phyloP scores from a whole-genome alignment of 2,888 invertebrate species.

The Halictus quadricinctus region DNA sequence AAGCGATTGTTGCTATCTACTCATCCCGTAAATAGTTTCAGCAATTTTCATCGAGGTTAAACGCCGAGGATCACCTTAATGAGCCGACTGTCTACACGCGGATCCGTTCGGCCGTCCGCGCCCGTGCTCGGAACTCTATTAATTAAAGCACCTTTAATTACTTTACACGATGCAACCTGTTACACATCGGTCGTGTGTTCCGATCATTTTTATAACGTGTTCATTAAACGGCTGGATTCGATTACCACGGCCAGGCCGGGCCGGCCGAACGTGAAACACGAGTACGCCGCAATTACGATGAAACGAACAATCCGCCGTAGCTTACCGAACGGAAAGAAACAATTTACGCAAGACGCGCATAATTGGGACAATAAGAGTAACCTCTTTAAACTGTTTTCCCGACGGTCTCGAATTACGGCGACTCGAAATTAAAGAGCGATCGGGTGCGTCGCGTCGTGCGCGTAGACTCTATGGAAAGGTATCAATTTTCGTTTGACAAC shows the following conservation, averaged over 20 bases:
- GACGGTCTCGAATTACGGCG: constrained; percentile 12
- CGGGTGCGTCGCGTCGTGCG: background rate
- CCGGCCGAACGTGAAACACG: background rate
- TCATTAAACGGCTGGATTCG: constrained; percentile 9
- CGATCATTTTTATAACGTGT: constrained; percentile 30
- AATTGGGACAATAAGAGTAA: constrained; percentile 57
- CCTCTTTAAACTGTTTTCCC: constrained; percentile 16
- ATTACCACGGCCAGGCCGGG: background rate
- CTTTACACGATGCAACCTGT: constrained; percentile 48
- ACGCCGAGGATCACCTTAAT: constrained; percentile 27
- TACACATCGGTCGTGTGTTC: constrained; percentile 18
- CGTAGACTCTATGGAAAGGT: background rate
- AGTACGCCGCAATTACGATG: background rate
- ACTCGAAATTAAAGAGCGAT: constrained; percentile 1
- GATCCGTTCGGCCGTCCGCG: constrained; percentile 19
- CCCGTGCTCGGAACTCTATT: constrained; percentile 38
- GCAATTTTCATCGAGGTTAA: constrained; percentile 31
- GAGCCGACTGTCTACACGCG: constrained; percentile 25
- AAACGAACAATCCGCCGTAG: background rate
- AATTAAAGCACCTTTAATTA: constrained; percentile 48
- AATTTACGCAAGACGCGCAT: constrained; percentile 45
- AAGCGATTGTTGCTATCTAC: background rate
- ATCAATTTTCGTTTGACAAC: constrained; percentile 8
- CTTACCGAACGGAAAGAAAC: constrained; percentile 20
- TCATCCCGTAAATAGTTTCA: constrained; percentile 4